Base-by-base conservation (phyloP, 2,797 vertebrate genomes). In the Gadopsis bispinosus region DNA sequence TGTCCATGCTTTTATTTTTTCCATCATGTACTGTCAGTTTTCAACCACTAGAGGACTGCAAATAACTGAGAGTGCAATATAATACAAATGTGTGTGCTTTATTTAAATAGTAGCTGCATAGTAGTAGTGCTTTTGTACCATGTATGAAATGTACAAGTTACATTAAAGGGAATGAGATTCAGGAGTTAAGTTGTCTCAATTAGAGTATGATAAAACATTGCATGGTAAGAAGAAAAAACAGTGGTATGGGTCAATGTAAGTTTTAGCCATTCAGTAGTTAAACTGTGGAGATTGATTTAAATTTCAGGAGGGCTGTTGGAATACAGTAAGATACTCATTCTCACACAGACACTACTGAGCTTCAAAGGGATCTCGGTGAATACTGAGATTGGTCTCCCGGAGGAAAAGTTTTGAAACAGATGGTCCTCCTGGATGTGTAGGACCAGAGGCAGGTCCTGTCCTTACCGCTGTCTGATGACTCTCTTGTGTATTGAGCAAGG, bases 11-110 rank as follows among this genome's bases (percentile, higher is more conserved):
- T 69, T 26, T 26, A 26, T 26, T 26, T 56, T 58, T 35, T 4
- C 8, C 47, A 60, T 31, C 4, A 12, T 86, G 88, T 20, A 68
- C 9, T 82, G 37, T 33, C 56, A 37, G 26, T 22, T 31, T 79
- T 37, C n/a, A 58, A 51, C 86, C 87, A 82, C 87, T 85, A 88
- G 88, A 86, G 86, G 90, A 63, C 78, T 79, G 65, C 55, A 84
- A 65, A 63, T 72, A 43, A 68, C 79, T 61, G 50, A 60, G 31
- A 47, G 68, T 67, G 22, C 17, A 37, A 45, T 45, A 2, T 19
- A 41, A 75, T 50, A 43, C 50, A 43, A n/a, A 78, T 45, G 4
- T 4, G 11, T 67, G n/a, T 39, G 22, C 13, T 47, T 35, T n/a
- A 60, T 66, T 60, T 60, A 1, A 54, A 65, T n/a, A n/a, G 16